Conservation (phyloP, 1,140 invertebrate species). For the Anadara kagoshimensis region DNA sequence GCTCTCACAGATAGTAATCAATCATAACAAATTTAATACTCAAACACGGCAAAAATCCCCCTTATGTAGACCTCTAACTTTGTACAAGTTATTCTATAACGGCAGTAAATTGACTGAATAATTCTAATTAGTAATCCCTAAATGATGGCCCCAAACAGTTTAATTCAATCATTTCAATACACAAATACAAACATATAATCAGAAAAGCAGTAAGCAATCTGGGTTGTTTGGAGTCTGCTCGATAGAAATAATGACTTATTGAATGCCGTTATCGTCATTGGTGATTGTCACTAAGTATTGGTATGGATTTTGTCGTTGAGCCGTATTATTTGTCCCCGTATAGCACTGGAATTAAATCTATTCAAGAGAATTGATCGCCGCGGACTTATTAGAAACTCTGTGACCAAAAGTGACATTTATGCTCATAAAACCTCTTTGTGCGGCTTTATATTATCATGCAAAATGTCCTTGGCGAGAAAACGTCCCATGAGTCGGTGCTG, state of each 20-base stretch:
- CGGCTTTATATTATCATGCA: slow-evolving; percentile 23
- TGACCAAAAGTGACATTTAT: slow-evolving; percentile 36
- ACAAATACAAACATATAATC: too few relatives aligned
- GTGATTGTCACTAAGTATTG: slow-evolving; percentile 37
- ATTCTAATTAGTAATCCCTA: too few relatives aligned
- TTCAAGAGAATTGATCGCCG: slow-evolving; percentile 43
- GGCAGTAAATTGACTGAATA: neutral
- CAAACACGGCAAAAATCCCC: too few relatives aligned
- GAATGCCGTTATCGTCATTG: slow-evolving; percentile 25
- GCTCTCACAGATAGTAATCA: too few relatives aligned
- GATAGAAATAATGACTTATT: slow-evolving; percentile 21
- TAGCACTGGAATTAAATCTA: slow-evolving; percentile 31
- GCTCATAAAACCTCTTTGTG: slow-evolving; percentile 7
- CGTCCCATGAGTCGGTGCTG: slow-evolving; percentile 13
- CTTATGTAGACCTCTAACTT: too few relatives aligned
- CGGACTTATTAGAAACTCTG: slow-evolving; percentile 46
- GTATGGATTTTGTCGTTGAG: slow-evolving; percentile 43
- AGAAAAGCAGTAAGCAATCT: too few relatives aligned
- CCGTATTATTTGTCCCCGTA: slow-evolving; percentile 40
- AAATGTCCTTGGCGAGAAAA: slow-evolving; percentile 28
- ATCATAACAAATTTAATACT: too few relatives aligned
- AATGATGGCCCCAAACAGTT: too few relatives aligned
- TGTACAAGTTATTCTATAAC: too few relatives aligned
- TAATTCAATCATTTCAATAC: too few relatives aligned
- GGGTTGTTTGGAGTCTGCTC: neutral